Base-by-base conservation (phyloP, 2,888 invertebrate genomes). In the Coecobrya sp. region DNA sequence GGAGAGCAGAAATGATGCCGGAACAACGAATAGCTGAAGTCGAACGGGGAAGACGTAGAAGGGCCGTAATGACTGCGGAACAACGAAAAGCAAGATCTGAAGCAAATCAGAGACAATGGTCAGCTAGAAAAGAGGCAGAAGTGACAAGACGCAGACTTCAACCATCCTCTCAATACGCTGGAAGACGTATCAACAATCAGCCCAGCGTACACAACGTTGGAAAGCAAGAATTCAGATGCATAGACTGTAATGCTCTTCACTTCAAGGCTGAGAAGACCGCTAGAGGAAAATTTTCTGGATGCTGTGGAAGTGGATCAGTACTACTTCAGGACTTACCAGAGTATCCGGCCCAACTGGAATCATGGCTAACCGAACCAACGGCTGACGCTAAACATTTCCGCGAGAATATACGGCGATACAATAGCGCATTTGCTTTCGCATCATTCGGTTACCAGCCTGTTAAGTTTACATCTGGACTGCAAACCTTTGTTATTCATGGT, bases 371-470 rank as follows among this genome's bases (percentile, higher is more conserved):
- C 0, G 90, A 55, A 16, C n/a, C 19, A 0, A 7, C 19, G 3
- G 42, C 4, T 7, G 52, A 88, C 11, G 22, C 25, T 0, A 84
- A 55, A 45, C 84, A 93, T 55, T 94, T 92, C 86, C 27, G 70
- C 2, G 42, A 73, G 5, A 85, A 94, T 25, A 94, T 94, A 22
- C 42, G 94, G 22, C 65, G 45, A 36, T 94, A 92, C 84, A 94
- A 94, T 30, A 93, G 86, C 70, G 92, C 93, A 5, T 79, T 95
- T 1, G 92, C 94, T 7, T 94, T 95, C 68, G 94, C 94, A 8
- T 95, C 95, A 0, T 86, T 95, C 62, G 93, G 93, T 16, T 10
- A 90, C 16, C 27, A 91, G n/a, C 16, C 55, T 10, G 36, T n/a
- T 2, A 87, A 81, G 27, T 79, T 79, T 82, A 52, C 19, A 0